A percentile compares a stretch with the other conserved stretches of the same genome.
Conservation (phyloP, 1,140 invertebrate genomes). For the Drosophila nebulosa region DNA sequence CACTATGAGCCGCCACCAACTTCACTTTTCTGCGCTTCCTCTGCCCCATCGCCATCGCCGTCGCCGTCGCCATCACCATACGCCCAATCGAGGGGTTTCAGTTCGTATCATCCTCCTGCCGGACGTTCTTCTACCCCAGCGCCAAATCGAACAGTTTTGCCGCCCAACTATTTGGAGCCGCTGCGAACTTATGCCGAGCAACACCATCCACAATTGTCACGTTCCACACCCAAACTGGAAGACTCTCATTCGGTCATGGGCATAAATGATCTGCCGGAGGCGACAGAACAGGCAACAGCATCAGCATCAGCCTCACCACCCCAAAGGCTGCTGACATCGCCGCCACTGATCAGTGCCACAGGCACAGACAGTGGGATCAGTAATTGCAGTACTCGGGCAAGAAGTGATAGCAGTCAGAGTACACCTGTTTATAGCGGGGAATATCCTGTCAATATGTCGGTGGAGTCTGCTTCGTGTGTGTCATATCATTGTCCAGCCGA, state of each 20-base stretch:
- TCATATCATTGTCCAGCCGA: conserved; percentile 67
- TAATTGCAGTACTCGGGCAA: conserved; percentile 64
- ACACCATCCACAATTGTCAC: conserved; percentile 18
- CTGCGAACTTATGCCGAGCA: conserved; percentile 44
- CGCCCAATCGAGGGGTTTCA: conserved; percentile 42
- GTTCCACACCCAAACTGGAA: conserved; percentile 50
- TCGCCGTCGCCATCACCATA: conserved; percentile 8
- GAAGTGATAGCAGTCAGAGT: conserved; percentile 73
- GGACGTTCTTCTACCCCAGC: conserved; percentile 58
- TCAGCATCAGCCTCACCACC: conserved; percentile 26
- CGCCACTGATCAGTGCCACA: conserved; percentile 70
- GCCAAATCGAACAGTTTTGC: conserved; percentile 66
- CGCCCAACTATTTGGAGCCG: conserved; percentile 59
- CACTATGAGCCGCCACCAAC: conserved; percentile 47
- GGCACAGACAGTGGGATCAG: conserved; percentile 76
- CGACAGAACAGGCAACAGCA: conserved; percentile 32
- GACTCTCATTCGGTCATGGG: conserved; percentile 19
- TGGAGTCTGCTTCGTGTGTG: conserved; percentile 71
- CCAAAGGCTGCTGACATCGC: conserved; percentile 61
- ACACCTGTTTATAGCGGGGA: conserved; percentile 71
- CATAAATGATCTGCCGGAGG: conserved; percentile 24
- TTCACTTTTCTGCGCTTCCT: conserved; percentile 51
- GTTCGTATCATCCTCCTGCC: conserved; percentile 43
- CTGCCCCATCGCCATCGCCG: conserved; percentile 24
- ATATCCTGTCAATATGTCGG: conserved; percentile 73